These are phyloP conservation scores for Mycetomoellerius zeteki DNA, from an alignment of 1,140 invertebrate species.

Conservation along the genomic window DNA sequence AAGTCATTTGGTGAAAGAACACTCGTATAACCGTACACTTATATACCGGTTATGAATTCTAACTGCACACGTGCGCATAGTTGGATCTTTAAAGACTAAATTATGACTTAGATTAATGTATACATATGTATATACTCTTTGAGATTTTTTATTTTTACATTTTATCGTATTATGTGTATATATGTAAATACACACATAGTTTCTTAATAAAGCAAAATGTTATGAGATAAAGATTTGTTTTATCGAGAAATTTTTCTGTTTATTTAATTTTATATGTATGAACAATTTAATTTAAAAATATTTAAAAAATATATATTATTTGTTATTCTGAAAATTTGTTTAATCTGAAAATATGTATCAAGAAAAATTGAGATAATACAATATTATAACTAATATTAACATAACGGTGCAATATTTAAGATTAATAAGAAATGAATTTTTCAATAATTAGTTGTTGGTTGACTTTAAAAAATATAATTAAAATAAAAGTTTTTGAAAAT, in stretches of 20 bases:
- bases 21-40: neutral
- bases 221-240: neutral
- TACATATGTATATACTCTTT: neutral
- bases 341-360: neutral
- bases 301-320: no score
- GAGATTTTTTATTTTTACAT: neutral
- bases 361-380: neutral
- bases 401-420: neutral
- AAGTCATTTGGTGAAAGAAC: neutral
- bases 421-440: conserved; percentile 11
- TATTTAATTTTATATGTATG: conserved; percentile 11
- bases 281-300: neutral
- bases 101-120: neutral
- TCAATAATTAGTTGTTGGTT: neutral
- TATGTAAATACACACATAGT: neutral
- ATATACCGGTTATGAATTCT: neutral
- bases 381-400: conserved; percentile 19
- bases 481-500: neutral
- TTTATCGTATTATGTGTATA: neutral
- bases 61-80: neutral
- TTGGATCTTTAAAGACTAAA: neutral
- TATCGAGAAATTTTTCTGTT: neutral
- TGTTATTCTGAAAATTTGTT: no score
- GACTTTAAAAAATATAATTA: neutral
- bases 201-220: neutral